Conservation (phyloP, 2,888 invertebrate species). For the Melanotus villosus region DNA sequence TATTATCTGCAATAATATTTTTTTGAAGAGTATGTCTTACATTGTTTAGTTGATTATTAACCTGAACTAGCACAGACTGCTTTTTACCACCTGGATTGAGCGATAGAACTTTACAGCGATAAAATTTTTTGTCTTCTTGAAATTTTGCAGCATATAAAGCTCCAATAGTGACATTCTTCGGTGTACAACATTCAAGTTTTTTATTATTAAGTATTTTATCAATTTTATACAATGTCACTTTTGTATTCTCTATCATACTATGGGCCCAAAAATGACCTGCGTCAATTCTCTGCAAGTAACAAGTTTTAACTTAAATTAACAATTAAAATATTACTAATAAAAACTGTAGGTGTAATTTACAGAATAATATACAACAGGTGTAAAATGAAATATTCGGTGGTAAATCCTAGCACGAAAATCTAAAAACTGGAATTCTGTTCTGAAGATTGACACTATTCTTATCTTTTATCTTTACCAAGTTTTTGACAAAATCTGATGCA, state of each 20-base stretch:
- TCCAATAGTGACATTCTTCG: conserved; percentile 66
- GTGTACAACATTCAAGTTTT: conserved; percentile 56
- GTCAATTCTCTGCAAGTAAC: conserved; percentile 71
- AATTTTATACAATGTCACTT: conserved; percentile 44
- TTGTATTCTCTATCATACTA: conserved; percentile 69
- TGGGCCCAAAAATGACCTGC: conserved; percentile 81
- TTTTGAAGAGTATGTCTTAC: neutral
- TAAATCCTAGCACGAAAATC: too few species aligned
- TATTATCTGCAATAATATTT: conserved; percentile 71
- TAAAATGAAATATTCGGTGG: too few species aligned
- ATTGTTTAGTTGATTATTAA: neutral
- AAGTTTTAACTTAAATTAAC: neutral
- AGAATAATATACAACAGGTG: neutral
- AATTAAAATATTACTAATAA: neutral
- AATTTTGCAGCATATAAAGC: conserved; percentile 74
- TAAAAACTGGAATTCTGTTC: too few species aligned
- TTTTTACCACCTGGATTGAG: conserved; percentile 67
- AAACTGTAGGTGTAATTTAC: neutral
- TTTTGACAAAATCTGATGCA: too few species aligned
- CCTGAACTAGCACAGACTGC: conserved; percentile 49
- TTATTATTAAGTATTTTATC: conserved; percentile 47
- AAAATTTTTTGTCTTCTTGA: conserved; percentile 67
- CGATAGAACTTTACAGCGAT: conserved; percentile 73
- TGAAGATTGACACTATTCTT: too few species aligned
- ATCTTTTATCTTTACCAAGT: too few species aligned